Percentiles rank a stretch among this genome's conserved stretches.
Conservation (phyloP, 2,113 vertebrate genomes). For the Cyprinodon tularosa region DNA sequence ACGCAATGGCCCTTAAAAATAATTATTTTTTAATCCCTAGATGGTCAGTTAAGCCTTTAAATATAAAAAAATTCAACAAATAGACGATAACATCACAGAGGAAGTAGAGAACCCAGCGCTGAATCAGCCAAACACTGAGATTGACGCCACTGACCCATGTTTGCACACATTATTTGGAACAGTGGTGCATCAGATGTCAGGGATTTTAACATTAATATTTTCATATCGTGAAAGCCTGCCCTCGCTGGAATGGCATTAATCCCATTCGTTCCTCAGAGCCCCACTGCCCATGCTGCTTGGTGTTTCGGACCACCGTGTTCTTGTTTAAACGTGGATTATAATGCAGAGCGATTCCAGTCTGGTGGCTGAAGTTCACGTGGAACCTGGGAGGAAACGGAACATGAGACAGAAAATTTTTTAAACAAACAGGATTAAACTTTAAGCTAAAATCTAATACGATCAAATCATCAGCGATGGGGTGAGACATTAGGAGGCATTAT, state of each 20-base stretch:
- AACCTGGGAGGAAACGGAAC: conserved; percentile 62
- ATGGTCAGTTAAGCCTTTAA: too few species aligned
- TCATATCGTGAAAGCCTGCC: conserved; percentile 75
- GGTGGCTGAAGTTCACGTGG: conserved; percentile 69
- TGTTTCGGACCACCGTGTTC: conserved; percentile 75
- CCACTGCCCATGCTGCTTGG: conserved; percentile 53
- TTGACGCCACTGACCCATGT: background rate
- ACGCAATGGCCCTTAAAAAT: too few species aligned
- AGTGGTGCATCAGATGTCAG: too few species aligned
- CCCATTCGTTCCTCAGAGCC: conserved; percentile 69
- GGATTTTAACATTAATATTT: background rate
- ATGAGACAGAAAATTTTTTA: background rate
- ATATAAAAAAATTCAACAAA: too few species aligned
- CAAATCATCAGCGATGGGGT: too few species aligned
- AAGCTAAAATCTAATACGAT: too few species aligned
- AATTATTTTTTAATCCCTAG: too few species aligned
- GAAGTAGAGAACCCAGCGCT: too few species aligned
- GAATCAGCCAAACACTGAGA: too few species aligned
- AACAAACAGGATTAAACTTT: background rate
- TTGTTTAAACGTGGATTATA: conserved; percentile 80
- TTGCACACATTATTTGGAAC: background rate
- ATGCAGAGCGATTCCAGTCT: conserved; percentile 75
- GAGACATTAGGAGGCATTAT: too few species aligned
- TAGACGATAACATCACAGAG: too few species aligned
- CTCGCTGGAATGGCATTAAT: conserved; percentile 71